Evolutionary conservation across 2,113 vertebrate species (phyloP), one percentile per base, ranked within the genome.

Genomic region (Tenrec ecaudatus): DNA sequence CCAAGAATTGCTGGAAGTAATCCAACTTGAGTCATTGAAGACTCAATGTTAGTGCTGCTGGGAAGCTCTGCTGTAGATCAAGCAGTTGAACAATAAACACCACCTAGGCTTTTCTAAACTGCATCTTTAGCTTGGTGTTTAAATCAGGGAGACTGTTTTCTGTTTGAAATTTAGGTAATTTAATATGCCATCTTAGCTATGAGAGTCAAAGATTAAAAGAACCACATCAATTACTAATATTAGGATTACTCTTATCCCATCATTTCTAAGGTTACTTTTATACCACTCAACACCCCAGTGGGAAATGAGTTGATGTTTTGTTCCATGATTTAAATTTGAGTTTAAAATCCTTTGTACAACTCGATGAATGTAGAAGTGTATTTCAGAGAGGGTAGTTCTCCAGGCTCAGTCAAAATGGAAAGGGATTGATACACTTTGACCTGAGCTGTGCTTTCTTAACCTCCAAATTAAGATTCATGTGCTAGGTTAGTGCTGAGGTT

Each of bases 161-260:
- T 57, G 43, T 80, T 83, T 83, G 68, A 79, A 73, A 71, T 88
- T 80, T 94, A 91, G 29, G 47, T 69, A 86, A 86, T 64, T 64
- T 33, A 60, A 76, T 90, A 82, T 71, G 77, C 75, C 80, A 94
- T 68, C 6, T 82, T 83, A 75, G 76, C 64, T 76, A 22, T 69
- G 58, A 43, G 79, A 62, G 76, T 64, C 58, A 78, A 66, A 80
- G 75, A 62, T 66, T 53, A 82, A 82, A 38, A 53, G 71, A 90
- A 90, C 76, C 40, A 12, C n/a, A 82, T 90, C 31, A 36, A 40
- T 88, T 85, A 92, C 33, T 77, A 77, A 71, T 85, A 82, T 38
- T 86, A 80, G 84, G 79, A 57, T 92, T 78, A 82, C 69, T 62
- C 43, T 62, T 27, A 78, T 53, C 47, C 20, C 1, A 38, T n/a